A percentile compares a stretch with the other conserved stretches of the same genome.
Conservation (phyloP, 2,888 invertebrate genomes). For the Tanypteryx hageni region DNA sequence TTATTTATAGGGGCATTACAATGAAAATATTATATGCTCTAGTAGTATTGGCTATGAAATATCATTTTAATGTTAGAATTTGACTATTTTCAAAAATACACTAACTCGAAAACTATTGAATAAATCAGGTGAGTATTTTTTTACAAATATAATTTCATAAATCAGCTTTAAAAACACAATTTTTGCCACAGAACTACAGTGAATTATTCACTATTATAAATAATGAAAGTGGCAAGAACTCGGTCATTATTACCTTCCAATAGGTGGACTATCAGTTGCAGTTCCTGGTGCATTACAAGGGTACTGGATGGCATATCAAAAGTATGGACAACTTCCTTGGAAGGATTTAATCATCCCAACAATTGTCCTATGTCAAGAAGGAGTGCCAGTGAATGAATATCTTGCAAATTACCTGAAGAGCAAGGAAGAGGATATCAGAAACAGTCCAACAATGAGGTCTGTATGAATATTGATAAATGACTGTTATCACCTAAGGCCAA, state of each 20-base stretch:
- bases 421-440: slow-evolving; percentile 67
- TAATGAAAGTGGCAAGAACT: neutral
- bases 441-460: slow-evolving; percentile 69
- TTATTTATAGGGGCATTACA: too few relatives aligned
- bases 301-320: slow-evolving; percentile 74
- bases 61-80: too few relatives aligned
- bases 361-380: slow-evolving; percentile 74
- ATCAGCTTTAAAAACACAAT: too few relatives aligned
- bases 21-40: too few relatives aligned
- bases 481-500: too few relatives aligned
- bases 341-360: slow-evolving; percentile 74
- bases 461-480: neutral
- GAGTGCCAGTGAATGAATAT: slow-evolving; percentile 72
- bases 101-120: too few relatives aligned
- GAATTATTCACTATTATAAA: neutral
- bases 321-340: slow-evolving; percentile 75
- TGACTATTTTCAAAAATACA: too few relatives aligned
- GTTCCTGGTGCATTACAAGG: slow-evolving; percentile 77
- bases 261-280: slow-evolving; percentile 74
- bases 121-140: too few relatives aligned
- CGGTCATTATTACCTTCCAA: neutral
- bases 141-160: neutral
- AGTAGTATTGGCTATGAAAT: too few relatives aligned
- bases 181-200: neutral
- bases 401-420: slow-evolving; percentile 69